Base-by-base conservation (phyloP, 2,888 invertebrate genomes). In the Invenusta paracnida region DNA sequence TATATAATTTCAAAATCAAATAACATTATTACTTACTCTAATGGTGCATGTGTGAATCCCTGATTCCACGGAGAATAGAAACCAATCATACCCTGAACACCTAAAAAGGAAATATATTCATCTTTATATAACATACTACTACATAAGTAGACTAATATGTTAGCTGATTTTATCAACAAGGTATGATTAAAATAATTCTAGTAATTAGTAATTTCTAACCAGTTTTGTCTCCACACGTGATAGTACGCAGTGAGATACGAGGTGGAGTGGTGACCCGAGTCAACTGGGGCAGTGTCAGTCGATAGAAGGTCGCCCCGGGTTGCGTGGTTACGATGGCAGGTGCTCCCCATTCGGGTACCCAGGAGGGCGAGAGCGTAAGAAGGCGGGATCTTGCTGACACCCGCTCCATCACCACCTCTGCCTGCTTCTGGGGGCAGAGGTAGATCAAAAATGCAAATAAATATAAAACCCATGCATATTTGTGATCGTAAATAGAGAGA, bases 1-100 rank as follows among this genome's bases (percentile, higher is more conserved):
- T n/a, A n/a, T n/a, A n/a, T n/a, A n/a, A n/a, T n/a, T n/a, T n/a
- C n/a, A n/a, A n/a, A n/a, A n/a, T n/a, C n/a, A n/a, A n/a, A n/a
- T n/a, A n/a, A n/a, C n/a, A n/a, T n/a, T n/a, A n/a, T n/a, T n/a
- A 73, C 73, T 73, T 73, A 73, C 73, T 2, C 2, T 23, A 73
- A 23, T 13, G 73, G 73, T 5, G 73, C 25, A 23, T 73, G 73
- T 25, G 11, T 73, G 27, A 73, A 73, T 73, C 73, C 73, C 73
- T 73, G 11, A 73, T 73, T 73, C 73, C 73, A 73, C 2, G 73
- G 73, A n/a, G 73, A 73, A 73, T 73, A 73, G 73, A 73, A 73
- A 23, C 73, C 73, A 23, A 73, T 23, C 17, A 73, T 73, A 23
- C 73, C 73, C 2, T 23, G n/a, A n/a, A n/a, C n/a, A n/a, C n/a